A percentile compares a stretch with the other conserved stretches of the same genome.
Conservation (phyloP, 2,797 vertebrate genomes). For the Mormyrus hasselquistii region DNA sequence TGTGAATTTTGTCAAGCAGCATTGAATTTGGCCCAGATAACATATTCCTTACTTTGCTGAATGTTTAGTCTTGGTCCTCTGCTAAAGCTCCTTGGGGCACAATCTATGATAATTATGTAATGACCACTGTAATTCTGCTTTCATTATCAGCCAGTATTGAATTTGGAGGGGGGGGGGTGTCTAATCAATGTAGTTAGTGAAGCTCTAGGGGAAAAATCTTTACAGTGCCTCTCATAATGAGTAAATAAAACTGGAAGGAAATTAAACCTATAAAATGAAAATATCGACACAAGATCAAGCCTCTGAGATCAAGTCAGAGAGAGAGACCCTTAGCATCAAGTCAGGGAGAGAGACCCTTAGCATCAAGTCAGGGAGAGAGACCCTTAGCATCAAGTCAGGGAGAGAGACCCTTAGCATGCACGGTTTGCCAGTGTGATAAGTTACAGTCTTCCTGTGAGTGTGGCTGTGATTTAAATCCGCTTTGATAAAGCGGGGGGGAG, state of each 20-base stretch:
- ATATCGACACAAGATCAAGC: conserved; percentile 2
- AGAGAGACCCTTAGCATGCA: background rate
- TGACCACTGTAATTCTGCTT: conserved; percentile 13
- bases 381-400: background rate
- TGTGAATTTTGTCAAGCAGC: background rate
- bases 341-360: too few relatives aligned
- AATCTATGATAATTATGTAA: conserved; percentile 19
- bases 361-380: too few relatives aligned
- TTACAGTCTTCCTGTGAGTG: background rate
- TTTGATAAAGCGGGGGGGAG: background rate
- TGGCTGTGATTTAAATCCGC: background rate
- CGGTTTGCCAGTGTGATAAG: background rate
- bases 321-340: background rate
- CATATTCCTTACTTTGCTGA: conserved; percentile 4
- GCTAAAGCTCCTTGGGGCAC: conserved; percentile 7
- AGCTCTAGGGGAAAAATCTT: conserved; percentile 17
- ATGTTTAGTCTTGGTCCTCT: background rate
- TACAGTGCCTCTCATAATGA: conserved; percentile 11
- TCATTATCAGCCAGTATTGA: conserved; percentile 17
- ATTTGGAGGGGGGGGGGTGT: background rate
- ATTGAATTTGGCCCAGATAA: background rate
- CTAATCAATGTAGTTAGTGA: conserved; percentile 13
- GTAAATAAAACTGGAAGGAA: background rate
- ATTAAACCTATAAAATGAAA: conserved; percentile 16
- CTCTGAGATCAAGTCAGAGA: background rate